Conservation (phyloP, 2,888 invertebrate genomes). For the Noctua fimbriata region DNA sequence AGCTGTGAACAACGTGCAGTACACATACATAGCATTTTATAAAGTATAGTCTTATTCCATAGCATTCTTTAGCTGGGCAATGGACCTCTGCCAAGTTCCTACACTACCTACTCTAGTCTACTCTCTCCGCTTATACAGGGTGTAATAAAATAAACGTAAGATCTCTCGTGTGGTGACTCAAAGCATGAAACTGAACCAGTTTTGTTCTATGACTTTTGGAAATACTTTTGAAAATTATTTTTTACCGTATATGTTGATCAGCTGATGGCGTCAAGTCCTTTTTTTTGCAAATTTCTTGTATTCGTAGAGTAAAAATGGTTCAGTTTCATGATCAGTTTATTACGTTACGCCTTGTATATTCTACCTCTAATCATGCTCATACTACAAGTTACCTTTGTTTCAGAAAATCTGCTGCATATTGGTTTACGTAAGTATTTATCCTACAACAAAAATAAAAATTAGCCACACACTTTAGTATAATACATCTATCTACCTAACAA, state of each 20-base stretch:
- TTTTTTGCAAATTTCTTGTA: background rate
- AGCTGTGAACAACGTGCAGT: background rate
- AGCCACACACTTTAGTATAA: background rate
- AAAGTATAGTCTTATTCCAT: too few relatives aligned
- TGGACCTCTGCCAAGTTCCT: background rate
- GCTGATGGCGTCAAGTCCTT: too few relatives aligned
- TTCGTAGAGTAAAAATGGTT: background rate
- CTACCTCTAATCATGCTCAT: background rate
- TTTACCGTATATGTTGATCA: too few relatives aligned
- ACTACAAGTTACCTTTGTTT: slow-evolving; percentile 14
- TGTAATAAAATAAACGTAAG: background rate
- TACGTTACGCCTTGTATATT: background rate
- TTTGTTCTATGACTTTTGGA: background rate
- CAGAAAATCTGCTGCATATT: background rate
- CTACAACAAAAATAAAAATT: slow-evolving; percentile 2
- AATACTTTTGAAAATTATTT: background rate
- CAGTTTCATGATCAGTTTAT: background rate
- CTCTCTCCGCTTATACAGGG: background rate
- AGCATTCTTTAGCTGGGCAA: too few relatives aligned
- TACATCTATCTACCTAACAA: background rate
- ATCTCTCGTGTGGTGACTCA: background rate
- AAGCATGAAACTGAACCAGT: background rate
- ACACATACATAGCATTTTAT: too few relatives aligned
- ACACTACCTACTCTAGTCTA: background rate
- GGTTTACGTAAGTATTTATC: background rate